A percentile compares a stretch with the other conserved stretches of the same genome.
Evolutionary conservation across 2,888 invertebrate genomes (phyloP).

Genomic region (Agrochola macilenta): DNA sequence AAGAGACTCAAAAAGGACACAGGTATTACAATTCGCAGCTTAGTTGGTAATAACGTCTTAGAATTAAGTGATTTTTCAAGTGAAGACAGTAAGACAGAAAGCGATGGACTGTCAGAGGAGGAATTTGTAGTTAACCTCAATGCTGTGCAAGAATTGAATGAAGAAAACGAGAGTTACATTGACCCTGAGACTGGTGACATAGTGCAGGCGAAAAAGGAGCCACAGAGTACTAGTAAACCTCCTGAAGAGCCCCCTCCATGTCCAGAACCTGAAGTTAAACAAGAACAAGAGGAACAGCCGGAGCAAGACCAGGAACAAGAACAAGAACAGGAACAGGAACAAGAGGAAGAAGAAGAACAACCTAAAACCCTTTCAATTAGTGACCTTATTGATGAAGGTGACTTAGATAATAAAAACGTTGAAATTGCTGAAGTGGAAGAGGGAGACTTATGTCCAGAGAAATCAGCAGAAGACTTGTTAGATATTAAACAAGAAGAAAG

Average conservation of each 20-base stretch:
- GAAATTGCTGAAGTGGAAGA: conserved; percentile 88
- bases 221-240: conserved; percentile 50
- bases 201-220: conserved; percentile 76
- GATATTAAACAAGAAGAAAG: conserved; percentile 85
- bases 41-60: conserved; percentile 87
- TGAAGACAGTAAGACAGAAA: conserved; percentile 85
- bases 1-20: conserved; percentile 90
- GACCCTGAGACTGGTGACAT: conserved; percentile 89
- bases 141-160: conserved; percentile 86
- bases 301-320: conserved; percentile 57
- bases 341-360: conserved; percentile 59
- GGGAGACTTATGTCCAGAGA: conserved; percentile 86
- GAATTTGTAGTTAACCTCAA: conserved; percentile 88
- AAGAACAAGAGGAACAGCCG: conserved; percentile 56
- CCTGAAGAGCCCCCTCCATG: conserved; percentile 55
- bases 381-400: conserved; percentile 88
- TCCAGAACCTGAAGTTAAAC: conserved; percentile 54
- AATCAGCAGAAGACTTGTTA: conserved; percentile 83
- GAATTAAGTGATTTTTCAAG: conserved; percentile 88
- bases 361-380: conserved; percentile 88
- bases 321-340: conserved; percentile 53
- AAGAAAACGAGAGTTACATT: conserved; percentile 88
- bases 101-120: conserved; percentile 88
- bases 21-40: conserved; percentile 87
- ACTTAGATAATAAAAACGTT: conserved; percentile 87